A percentile compares a stretch with the other conserved stretches of the same genome.
Evolutionary conservation across 2,113 vertebrate species (phyloP).

Genomic region (Notiomystis cincta): DNA sequence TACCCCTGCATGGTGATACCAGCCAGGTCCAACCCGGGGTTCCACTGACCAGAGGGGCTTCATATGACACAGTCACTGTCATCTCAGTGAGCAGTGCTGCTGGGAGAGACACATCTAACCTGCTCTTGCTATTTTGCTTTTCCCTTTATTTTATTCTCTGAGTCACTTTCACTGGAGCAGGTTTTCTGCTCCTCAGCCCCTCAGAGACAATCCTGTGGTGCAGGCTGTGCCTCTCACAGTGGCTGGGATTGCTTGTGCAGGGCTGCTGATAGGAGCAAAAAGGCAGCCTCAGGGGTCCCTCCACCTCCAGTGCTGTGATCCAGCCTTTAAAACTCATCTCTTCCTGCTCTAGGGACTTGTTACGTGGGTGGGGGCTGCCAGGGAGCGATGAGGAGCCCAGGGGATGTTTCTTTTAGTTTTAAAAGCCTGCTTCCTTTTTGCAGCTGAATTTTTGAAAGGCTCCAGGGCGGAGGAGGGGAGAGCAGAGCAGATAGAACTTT

Average conservation of each 20-base stretch:
- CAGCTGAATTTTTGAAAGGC: not conserved
- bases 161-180: not conserved
- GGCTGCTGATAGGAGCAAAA: not conserved
- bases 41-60: not conserved
- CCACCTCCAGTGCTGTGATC: not conserved
- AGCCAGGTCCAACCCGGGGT: rapidly evolving
- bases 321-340: conserved; percentile 11
- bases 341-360: not conserved
- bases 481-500: not conserved
- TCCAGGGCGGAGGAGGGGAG: not conserved
- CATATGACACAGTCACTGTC: rapidly evolving
- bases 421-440: not conserved
- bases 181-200: not conserved
- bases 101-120: rapidly evolving
- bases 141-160: not conserved
- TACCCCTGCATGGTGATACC: not conserved
- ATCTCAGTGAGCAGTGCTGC: not conserved
- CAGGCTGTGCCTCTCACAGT: rapidly evolving
- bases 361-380: not conserved
- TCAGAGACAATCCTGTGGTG: rapidly evolving
- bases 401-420: not conserved
- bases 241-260: not conserved
- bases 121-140: not conserved
- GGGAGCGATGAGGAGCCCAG: not conserved
- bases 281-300: not conserved